Evolutionary conservation across 2,888 invertebrate species (phyloP).

Genomic region (Epistrophella euchroma): DNA sequence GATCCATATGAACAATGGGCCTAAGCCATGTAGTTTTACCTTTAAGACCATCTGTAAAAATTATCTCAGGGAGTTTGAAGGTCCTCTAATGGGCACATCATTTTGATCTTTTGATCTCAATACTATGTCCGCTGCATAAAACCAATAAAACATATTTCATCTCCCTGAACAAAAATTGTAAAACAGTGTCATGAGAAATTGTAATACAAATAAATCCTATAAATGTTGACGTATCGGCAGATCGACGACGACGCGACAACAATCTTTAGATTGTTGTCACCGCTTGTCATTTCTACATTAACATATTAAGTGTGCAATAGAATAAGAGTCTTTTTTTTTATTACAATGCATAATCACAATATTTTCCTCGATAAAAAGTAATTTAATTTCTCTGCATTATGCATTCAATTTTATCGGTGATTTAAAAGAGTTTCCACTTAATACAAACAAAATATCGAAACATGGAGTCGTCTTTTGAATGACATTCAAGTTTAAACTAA

Average conservation of each 20-base stretch:
- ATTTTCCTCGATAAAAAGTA: background rate
- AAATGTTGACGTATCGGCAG: conserved; percentile 14
- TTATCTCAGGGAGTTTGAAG: too few species aligned
- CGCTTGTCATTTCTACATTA: conserved; percentile 7
- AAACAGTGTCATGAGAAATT: conserved; percentile 12
- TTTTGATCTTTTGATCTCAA: too few species aligned
- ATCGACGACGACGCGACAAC: background rate
- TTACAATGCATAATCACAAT: conserved; percentile 14
- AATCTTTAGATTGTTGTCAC: conserved; percentile 15
- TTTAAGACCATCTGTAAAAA: too few species aligned
- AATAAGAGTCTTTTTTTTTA: conserved; percentile 21
- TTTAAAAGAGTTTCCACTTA: conserved; percentile 43
- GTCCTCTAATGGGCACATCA: too few species aligned
- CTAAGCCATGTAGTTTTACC: too few species aligned
- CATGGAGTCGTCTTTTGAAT: conserved; percentile 12
- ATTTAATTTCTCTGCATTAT: conserved; percentile 20
- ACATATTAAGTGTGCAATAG: background rate
- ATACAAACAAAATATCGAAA: background rate
- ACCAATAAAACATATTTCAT: background rate
- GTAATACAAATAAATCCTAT: conserved; percentile 7
- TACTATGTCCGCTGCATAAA: too few species aligned
- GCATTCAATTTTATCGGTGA: conserved; percentile 62
- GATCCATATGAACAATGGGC: too few species aligned
- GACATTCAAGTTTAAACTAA: conserved; percentile 31
- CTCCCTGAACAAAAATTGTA: background rate